Base-by-base conservation (phyloP, 2,888 invertebrate species). In the Tanytarsus gracilentus region DNA sequence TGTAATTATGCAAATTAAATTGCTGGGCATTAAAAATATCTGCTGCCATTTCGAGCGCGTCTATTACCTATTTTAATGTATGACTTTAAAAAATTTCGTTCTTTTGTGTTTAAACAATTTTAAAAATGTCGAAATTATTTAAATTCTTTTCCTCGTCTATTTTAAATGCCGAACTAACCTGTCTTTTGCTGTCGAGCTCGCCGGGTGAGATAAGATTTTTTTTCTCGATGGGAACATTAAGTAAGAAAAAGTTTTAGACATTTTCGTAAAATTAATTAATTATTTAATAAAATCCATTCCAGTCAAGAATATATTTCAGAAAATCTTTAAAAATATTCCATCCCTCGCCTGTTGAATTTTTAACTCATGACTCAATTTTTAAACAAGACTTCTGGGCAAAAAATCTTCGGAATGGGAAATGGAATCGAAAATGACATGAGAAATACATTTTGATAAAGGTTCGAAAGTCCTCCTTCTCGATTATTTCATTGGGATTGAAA, bases 1-100 rank as follows among this genome's bases (percentile, higher is more conserved):
- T 56, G 27, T 40, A 56, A 56, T 56, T 56, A 56, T 56, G 55
- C 40, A 56, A 56, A 56, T 56, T 9, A 56, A 56, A 56, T 56
- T 23, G 25, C 55, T 9, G 30, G 23, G 26, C 55, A 39, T 56
- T 56, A 40, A 39, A 27, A 56, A 53, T 53, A 33, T 56, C 55
- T 56, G 55, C 33, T 56, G 40, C 55, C 23, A 39, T 25, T 49
- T 18, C 40, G 40, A 40, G 39, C 26, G 55, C 27, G 21, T n/a
- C n/a, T n/a, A n/a, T n/a, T n/a, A n/a, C n/a, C n/a, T n/a, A n/a
- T n/a, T n/a, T n/a, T n/a, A n/a, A n/a, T n/a, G n/a, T n/a, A n/a
- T n/a, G n/a, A n/a, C n/a, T n/a, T n/a, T n/a, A n/a, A n/a, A n/a
- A n/a, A n/a, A n/a, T n/a, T n/a, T n/a, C n/a, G n/a, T 23, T 44